These are phyloP conservation scores for Condylura cristata DNA, from an alignment of 2,113 vertebrate species.

Conservation along the genomic window DNA sequence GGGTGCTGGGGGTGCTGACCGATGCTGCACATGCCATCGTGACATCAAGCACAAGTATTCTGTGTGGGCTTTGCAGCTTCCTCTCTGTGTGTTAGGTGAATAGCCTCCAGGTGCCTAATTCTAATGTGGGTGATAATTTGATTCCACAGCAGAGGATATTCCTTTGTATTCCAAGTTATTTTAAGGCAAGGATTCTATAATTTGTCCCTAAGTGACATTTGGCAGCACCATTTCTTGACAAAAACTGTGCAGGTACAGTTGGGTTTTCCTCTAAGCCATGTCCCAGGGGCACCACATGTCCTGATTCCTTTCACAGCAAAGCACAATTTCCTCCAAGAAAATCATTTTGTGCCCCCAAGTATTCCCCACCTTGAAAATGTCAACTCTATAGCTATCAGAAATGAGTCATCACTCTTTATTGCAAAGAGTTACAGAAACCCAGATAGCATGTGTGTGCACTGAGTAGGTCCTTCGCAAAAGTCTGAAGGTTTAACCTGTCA, in stretches of 20 bases:
- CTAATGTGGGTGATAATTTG: neutral
- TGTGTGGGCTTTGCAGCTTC: neutral
- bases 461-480: neutral
- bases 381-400: neutral
- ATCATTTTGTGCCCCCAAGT: neutral
- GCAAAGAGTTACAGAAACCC: neutral
- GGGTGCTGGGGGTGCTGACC: neutral
- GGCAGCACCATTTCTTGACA: neutral
- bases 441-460: neutral
- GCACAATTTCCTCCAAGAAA: neutral
- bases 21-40: neutral
- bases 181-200: neutral
- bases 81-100: neutral
- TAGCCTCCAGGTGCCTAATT: neutral
- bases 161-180: slow-evolving; percentile 29
- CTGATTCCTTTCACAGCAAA: neutral
- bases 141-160: slow-evolving; percentile 9
- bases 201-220: neutral
- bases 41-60: neutral
- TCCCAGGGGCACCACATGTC: neutral
- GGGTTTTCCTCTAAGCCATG: neutral
- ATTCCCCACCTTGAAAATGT: neutral
- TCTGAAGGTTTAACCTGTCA: neutral
- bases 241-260: neutral
- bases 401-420: neutral